A percentile compares a stretch with the other conserved stretches of the same genome.
These are phyloP conservation scores for Cathartes aura DNA, from an alignment of 2,113 vertebrate species.

Conservation along the genomic window DNA sequence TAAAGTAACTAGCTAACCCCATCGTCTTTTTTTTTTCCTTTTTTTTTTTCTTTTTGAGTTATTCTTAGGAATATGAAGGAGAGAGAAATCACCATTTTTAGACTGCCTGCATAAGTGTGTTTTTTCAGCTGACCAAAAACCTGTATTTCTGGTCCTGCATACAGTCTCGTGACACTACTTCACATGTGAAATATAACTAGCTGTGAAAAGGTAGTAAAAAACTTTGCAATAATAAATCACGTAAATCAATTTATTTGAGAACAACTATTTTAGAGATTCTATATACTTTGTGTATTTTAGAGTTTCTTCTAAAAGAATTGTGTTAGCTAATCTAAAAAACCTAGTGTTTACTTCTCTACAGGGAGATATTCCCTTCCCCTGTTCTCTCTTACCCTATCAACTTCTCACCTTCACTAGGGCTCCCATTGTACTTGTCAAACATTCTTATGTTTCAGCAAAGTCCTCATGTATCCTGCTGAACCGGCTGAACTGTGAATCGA, in stretches of 20 bases:
- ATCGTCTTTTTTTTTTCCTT: not conserved
- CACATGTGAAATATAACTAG: not conserved
- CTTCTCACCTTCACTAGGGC: not conserved
- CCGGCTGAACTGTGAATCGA: conserved; percentile 27
- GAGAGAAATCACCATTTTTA: not conserved
- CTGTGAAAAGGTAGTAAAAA: not conserved
- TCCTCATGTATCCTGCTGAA: not conserved
- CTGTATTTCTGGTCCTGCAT: not conserved
- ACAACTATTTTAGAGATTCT: not conserved
- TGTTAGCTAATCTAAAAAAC: not conserved
- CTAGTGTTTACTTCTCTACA: not conserved
- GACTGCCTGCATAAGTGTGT: not conserved
- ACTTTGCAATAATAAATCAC: not conserved
- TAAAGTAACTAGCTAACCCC: not conserved
- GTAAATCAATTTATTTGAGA: not conserved
- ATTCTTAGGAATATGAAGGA: not conserved
- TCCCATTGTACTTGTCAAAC: not conserved
- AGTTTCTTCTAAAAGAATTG: not conserved
- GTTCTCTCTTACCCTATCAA: not conserved
- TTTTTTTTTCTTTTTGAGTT: not conserved
- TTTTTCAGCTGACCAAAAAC: not conserved
- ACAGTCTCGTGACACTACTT: not conserved
- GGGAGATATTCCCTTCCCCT: not conserved
- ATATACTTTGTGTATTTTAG: not conserved
- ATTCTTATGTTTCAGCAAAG: not conserved